Percentiles rank a stretch among this genome's conserved stretches.
These are phyloP conservation scores for Enteromius viviparus DNA, from an alignment of 2,797 vertebrate species.

Conservation along the genomic window DNA sequence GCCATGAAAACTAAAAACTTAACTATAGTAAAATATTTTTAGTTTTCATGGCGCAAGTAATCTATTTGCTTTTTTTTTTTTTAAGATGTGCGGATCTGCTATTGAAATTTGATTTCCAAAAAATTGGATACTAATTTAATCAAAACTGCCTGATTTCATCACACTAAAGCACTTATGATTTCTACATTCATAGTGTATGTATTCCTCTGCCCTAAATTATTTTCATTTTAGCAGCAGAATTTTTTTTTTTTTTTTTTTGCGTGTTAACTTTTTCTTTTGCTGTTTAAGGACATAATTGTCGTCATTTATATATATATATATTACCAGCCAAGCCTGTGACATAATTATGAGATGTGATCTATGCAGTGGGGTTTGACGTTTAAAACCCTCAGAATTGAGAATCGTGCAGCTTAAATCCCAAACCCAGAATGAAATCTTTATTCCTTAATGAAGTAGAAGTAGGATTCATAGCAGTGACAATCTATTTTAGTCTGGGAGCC, in stretches of 20 bases:
- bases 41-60: no score
- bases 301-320: background rate
- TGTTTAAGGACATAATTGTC: background rate
- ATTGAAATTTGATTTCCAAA: constrained; percentile 4
- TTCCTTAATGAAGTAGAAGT: background rate
- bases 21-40: no score
- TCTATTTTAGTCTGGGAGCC: background rate
- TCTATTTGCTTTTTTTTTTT: no score
- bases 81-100: background rate
- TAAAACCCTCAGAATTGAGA: background rate
- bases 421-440: constrained; percentile 2
- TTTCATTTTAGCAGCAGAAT: background rate
- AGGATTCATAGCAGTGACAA: background rate
- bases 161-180: background rate
- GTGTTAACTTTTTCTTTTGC: background rate
- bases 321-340: background rate
- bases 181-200: background rate
- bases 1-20: background rate
- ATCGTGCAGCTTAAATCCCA: background rate
- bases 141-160: background rate
- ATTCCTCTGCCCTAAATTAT: background rate
- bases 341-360: constrained; percentile 6
- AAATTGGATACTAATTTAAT: background rate
- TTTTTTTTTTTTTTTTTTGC: no score
- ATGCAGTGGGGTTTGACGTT: constrained; percentile 8